phyloP scores from a whole-genome alignment of 2,797 vertebrate species.

The Pampus argenteus region DNA sequence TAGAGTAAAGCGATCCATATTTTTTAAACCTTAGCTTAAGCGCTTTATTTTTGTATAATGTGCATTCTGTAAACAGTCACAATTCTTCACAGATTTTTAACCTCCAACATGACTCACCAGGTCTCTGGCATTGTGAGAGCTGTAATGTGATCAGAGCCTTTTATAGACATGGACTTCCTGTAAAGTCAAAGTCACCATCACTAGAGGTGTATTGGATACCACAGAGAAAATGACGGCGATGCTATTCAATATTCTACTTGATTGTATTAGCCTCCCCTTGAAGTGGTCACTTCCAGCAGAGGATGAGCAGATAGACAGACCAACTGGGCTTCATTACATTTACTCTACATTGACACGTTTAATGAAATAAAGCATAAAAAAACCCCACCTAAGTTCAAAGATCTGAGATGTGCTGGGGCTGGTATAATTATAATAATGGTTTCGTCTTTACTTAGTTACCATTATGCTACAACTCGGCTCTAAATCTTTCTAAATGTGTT shows the following conservation, averaged over 20 bases:
- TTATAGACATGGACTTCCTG: conserved; percentile 42
- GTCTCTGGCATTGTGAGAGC: background rate
- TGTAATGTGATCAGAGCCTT: conserved; percentile 31
- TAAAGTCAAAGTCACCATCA: conserved; percentile 43
- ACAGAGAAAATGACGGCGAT: conserved; percentile 21
- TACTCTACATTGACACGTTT: background rate
- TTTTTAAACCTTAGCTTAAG: background rate
- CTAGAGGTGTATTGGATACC: conserved; percentile 19
- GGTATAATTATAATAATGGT: background rate
- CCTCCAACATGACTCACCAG: background rate
- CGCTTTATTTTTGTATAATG: background rate
- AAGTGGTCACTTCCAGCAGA: conserved; percentile 27
- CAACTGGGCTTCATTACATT: conserved; percentile 7
- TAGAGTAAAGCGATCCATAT: background rate
- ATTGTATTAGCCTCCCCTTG: conserved; percentile 31
- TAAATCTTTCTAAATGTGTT: background rate
- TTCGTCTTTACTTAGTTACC: background rate
- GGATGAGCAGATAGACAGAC: conserved; percentile 3
- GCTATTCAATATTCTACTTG: conserved; percentile 46
- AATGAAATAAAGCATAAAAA: conserved; percentile 5
- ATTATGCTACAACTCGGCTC: background rate
- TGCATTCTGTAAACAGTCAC: background rate
- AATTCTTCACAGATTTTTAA: background rate
- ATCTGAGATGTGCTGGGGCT: background rate
- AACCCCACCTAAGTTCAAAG: background rate